These are phyloP conservation scores for Centrocercus urophasianus DNA, from an alignment of 2,113 vertebrate genomes.

Conservation along the genomic window DNA sequence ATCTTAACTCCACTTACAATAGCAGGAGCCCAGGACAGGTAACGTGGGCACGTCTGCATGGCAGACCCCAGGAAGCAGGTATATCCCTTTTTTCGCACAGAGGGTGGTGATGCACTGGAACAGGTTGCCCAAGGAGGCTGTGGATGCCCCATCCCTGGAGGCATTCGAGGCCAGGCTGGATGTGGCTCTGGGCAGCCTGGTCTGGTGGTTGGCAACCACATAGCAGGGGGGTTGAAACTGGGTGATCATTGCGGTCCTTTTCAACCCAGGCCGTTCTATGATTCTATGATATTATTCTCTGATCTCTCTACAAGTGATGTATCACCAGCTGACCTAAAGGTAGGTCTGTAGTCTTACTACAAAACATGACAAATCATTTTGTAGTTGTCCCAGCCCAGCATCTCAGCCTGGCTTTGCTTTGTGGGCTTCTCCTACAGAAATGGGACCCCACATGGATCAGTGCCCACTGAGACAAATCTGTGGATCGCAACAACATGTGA, in stretches of 20 bases:
- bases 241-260: too few species aligned
- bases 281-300: too few species aligned
- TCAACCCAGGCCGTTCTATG: too few species aligned
- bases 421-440: background rate
- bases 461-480: background rate
- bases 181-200: too few species aligned
- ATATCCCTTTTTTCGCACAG: background rate
- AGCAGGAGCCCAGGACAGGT: background rate
- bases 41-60: fast-evolving
- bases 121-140: too few species aligned
- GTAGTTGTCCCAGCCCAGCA: background rate
- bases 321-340: fast-evolving
- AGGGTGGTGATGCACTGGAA: too few species aligned
- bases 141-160: too few species aligned
- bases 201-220: too few species aligned
- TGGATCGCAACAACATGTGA: background rate
- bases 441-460: background rate
- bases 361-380: background rate
- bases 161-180: too few species aligned
- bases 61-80: background rate
- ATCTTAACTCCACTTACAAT: background rate
- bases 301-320: background rate
- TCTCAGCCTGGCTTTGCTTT: background rate
- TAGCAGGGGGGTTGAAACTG: too few species aligned
- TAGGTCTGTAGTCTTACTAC: background rate